Conservation (phyloP, 2,113 vertebrate genomes). For the Centrocercus urophasianus region DNA sequence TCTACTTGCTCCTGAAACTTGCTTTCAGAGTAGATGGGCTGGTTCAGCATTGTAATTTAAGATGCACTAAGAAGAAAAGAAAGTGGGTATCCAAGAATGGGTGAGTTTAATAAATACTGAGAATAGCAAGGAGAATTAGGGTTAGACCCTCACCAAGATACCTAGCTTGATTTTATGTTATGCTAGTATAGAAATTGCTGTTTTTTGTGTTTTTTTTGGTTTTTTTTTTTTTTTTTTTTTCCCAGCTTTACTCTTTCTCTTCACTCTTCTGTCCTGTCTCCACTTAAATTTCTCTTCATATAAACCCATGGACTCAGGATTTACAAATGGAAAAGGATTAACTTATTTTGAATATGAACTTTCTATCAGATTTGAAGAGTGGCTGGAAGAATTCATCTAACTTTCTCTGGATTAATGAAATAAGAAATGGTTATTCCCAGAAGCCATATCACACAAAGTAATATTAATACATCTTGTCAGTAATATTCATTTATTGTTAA, state of each 20-base stretch:
- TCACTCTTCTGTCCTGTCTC: not conserved
- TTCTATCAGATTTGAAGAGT: conserved; percentile 5
- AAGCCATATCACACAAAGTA: not conserved
- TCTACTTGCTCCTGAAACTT: not conserved
- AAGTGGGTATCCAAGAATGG: not conserved
- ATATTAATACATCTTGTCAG: conserved; percentile 47
- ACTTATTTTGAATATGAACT: not conserved
- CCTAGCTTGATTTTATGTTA: not conserved
- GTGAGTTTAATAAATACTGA: not conserved
- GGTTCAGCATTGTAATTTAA: not conserved
- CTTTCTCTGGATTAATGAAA: conserved; percentile 44
- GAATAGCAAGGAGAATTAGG: not conserved
- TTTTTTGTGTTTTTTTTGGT: not conserved
- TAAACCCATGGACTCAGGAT: not conserved
- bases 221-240: not conserved
- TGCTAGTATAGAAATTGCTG: not conserved
- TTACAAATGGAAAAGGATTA: not conserved
- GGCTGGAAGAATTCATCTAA: not conserved
- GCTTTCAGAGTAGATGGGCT: not conserved
- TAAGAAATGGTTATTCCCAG: conserved; percentile 42
- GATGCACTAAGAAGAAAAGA: not conserved
- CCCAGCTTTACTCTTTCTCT: not conserved
- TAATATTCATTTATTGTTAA: conserved; percentile 22
- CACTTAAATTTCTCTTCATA: not conserved
- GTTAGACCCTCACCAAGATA: not conserved